These are phyloP conservation scores for Chaitophorus viminalis DNA, from an alignment of 2,888 invertebrate species.

Conservation along the genomic window DNA sequence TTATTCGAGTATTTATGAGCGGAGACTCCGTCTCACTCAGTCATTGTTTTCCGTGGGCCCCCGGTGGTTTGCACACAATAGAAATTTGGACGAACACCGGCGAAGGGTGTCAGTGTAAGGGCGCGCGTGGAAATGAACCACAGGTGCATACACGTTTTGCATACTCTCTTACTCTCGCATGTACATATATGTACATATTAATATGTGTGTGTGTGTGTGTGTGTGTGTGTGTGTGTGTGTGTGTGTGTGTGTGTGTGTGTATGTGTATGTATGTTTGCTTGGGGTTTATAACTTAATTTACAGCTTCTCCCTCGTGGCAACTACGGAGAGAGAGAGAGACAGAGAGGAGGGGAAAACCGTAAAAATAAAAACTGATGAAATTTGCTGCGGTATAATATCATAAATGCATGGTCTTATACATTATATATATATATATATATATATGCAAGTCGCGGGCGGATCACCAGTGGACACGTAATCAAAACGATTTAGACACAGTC, in stretches of 20 bases:
- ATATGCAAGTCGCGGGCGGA: too few species aligned
- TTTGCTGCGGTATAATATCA: not conserved
- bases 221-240: too few species aligned
- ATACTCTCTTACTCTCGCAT: not conserved
- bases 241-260: too few species aligned
- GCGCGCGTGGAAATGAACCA: not conserved
- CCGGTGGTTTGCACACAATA: not conserved
- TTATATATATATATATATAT: not conserved
- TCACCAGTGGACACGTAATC: not conserved
- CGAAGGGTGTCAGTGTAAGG: slow-evolving; percentile 2
- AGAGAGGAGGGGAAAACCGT: not conserved
- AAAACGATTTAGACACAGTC: not conserved
- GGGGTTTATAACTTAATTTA: slow-evolving; percentile 43
- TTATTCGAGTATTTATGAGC: too few species aligned
- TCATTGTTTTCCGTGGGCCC: slow-evolving; percentile 2
- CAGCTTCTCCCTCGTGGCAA: not conserved
- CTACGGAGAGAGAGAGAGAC: not conserved
- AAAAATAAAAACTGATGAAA: not conserved
- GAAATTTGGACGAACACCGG: not conserved
- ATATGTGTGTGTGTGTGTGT: too few species aligned
- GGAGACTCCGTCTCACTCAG: not conserved
- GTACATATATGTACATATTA: not conserved
- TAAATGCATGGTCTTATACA: not conserved
- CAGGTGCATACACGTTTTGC: slow-evolving; percentile 35
- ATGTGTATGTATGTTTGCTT: too few species aligned